Evolutionary conservation across 2,888 invertebrate species (phyloP), one percentile per base, ranked within the genome.

Genomic region (Myopa tessellatipennis): DNA sequence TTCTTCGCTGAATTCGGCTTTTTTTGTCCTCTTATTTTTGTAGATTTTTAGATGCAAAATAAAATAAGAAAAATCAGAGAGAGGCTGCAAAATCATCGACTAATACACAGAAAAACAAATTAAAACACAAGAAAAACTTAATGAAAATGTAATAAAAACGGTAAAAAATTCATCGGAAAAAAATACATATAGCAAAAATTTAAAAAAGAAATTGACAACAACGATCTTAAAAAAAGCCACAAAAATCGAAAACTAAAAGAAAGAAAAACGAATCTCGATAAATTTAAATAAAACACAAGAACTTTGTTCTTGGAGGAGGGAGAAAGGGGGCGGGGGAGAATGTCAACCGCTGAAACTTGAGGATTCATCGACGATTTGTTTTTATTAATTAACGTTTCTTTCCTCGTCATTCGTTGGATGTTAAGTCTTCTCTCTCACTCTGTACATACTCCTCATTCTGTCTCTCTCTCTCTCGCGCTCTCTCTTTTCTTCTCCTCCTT

Each of bases 341-440:
- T n/a, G 5, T 6, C 55, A 55, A 6, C 55, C n/a, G 5, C 79
- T 81, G 81, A 82, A 82, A 82, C 79, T 71, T 82, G 81, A 81
- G 71, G 81, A 82, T 79, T 79, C 80, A 77, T 12, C 63, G 70
- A 58, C 78, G 74, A 76, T 58, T 74, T 45, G 45, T 45, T 2
- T 67, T 67, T 10, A 36, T 34, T 34, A 40, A n/a, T 38, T 40
- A 34, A 6, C n/a, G 10, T 67, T 38, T 38, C 12, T 34, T 12
- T 36, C 8, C 12, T 12, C 55, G 10, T n/a, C 0, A 45, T 63
- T 63, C 14, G 52, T 70, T 36, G 14, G 52, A n/a, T 70, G 45
- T 45, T 45, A 10, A 45, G 10, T 55, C 18, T 55, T 8, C 45
- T 58, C 58, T 55, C 55, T 18, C 18, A 45, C 3, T 45, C 50